Percentiles rank a stretch among this genome's conserved stretches.
Evolutionary conservation across 2,113 vertebrate species (phyloP).

Genomic region (Ploceus nigricollis): DNA sequence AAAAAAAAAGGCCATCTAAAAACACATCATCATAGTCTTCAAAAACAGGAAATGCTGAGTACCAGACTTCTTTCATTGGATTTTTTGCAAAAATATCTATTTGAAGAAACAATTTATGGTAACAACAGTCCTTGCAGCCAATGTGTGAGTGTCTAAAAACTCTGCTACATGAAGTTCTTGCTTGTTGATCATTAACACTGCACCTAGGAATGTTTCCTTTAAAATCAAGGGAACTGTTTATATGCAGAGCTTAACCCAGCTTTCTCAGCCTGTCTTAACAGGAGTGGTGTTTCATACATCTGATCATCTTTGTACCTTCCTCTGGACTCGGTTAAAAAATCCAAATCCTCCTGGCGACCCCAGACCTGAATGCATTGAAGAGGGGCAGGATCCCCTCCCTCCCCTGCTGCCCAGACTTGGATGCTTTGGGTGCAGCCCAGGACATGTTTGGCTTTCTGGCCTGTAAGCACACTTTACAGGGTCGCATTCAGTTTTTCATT

Average conservation of each 20-base stretch:
- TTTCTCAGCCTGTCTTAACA: not conserved
- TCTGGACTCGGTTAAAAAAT: not conserved
- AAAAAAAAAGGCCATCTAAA: not conserved
- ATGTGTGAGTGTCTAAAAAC: not conserved
- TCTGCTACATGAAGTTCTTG: not conserved
- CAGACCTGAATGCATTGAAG: not conserved
- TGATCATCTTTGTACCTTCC: not conserved
- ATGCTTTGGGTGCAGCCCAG: not conserved
- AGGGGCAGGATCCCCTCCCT: not conserved
- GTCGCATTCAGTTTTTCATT: not conserved
- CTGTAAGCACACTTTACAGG: not conserved
- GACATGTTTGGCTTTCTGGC: not conserved
- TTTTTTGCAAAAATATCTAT: not conserved
- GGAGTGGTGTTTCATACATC: not conserved
- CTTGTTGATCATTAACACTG: not conserved
- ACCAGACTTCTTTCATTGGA: not conserved
- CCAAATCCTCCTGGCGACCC: no score
- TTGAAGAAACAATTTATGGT: not conserved
- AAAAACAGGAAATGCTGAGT: not conserved
- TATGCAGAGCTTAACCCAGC: not conserved
- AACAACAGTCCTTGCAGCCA: not conserved
- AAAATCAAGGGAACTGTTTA: not conserved
- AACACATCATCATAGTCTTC: not conserved
- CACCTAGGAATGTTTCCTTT: not conserved
- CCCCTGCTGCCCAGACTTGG: rapidly evolving